These are phyloP conservation scores for Rhopilema esculentum DNA, from an alignment of 30 jellyfish, hydroid and myxozoan species.

Conservation along the genomic window DNA sequence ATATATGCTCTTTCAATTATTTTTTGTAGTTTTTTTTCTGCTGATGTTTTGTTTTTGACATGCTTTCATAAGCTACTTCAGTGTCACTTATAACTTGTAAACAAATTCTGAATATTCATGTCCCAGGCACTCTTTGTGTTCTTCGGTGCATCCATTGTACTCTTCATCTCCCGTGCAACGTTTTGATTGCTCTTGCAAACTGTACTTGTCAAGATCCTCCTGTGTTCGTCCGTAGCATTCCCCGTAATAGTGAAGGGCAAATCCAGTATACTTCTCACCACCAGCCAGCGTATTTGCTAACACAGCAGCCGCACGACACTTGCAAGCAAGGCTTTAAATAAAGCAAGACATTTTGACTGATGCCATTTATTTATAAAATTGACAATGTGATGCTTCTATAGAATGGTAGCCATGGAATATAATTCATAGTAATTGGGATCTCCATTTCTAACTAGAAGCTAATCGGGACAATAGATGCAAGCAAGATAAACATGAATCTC, in stretches of 20 bases:
- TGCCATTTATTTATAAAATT: neutral
- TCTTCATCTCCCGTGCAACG: constrained; percentile 21
- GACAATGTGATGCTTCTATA: neutral
- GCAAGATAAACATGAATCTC: too few species aligned
- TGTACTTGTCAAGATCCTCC: neutral
- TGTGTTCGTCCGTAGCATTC: constrained; percentile 41
- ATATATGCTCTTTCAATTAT: neutral
- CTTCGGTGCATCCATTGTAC: constrained; percentile 8
- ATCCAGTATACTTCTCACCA: constrained; percentile 16
- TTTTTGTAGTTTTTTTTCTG: neutral
- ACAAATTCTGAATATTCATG: constrained; percentile 11
- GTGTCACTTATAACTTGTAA: neutral
- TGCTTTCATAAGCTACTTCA: neutral
- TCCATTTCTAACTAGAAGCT: too few species aligned
- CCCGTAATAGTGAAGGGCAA: constrained; percentile 45
- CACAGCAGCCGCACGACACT: neutral
- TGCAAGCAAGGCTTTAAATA: constrained; percentile 17
- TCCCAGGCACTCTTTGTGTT: constrained; percentile 26
- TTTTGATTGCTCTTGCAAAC: neutral
- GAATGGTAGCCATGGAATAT: neutral
- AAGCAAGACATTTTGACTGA: neutral
- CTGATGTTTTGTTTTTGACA: neutral
- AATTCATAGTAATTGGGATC: neutral
- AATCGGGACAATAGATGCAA: too few species aligned
- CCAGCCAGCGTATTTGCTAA: neutral